These are phyloP conservation scores for Gymnosoma rotundatum DNA, from an alignment of 2,888 invertebrate genomes.

Conservation along the genomic window DNA sequence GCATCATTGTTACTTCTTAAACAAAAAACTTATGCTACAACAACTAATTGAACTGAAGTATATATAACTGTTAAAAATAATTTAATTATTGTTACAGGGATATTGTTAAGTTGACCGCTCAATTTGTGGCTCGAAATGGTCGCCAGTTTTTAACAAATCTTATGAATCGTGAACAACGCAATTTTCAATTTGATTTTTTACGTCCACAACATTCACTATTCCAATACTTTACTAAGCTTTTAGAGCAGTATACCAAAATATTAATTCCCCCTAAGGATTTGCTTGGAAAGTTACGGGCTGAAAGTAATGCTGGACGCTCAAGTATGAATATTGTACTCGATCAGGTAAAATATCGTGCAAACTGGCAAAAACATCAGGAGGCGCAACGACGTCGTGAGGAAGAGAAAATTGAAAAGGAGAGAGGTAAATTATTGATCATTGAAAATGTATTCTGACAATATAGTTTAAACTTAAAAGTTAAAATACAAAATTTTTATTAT, in stretches of 20 bases:
- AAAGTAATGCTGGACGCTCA: conserved; percentile 86
- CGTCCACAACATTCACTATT: conserved; percentile 99
- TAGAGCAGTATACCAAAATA: conserved; percentile 99
- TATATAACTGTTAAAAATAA: too few species aligned
- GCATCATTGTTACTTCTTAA: too few species aligned
- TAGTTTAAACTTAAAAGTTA: too few species aligned
- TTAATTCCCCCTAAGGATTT: conserved; percentile 97
- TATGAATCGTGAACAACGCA: conserved; percentile 98
- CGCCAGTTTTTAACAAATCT: conserved; percentile 98
- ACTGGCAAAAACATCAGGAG: conserved; percentile 98
- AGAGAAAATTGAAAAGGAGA: conserved; percentile 96
- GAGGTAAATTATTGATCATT: conserved; percentile 83
- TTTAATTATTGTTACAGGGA: conserved; percentile 85
- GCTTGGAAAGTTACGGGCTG: conserved; percentile 89
- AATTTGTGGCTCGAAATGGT: conserved; percentile 99
- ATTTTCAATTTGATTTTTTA: conserved; percentile 99
- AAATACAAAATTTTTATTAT: too few species aligned
- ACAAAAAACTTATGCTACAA: too few species aligned
- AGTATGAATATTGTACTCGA: conserved; percentile 87
- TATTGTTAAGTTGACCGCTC: conserved; percentile 98
- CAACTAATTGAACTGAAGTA: too few species aligned
- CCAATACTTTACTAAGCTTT: conserved; percentile 97
- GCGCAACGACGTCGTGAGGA: conserved; percentile 96
- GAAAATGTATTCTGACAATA: neutral
- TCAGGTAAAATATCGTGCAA: conserved; percentile 96